phyloP scores from a whole-genome alignment of 2,888 invertebrate genomes.

The Diarsia rubi region DNA sequence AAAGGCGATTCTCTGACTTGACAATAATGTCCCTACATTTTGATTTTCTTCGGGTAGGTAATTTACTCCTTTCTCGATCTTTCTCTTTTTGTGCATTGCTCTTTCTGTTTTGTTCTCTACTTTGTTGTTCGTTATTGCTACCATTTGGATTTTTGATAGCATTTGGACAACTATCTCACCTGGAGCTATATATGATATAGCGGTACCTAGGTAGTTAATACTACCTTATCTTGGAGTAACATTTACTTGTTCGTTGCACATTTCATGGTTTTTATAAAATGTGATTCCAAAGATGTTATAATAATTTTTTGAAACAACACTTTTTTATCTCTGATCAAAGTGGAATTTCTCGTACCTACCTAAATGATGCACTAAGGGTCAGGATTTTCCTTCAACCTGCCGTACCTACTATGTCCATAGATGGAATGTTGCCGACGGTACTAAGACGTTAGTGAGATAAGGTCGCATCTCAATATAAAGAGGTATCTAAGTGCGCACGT shows the following conservation, averaged over 20 bases:
- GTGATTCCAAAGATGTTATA: neutral
- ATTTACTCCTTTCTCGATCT: neutral
- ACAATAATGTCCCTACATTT: neutral
- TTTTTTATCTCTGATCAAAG: neutral
- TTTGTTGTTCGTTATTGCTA: neutral
- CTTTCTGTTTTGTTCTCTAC: neutral
- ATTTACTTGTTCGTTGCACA: neutral
- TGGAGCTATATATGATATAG: too few species aligned
- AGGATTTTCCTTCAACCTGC: constrained; percentile 2
- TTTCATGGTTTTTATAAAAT: neutral
- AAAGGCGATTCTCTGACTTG: neutral
- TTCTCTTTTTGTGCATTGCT: neutral
- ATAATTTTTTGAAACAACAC: neutral
- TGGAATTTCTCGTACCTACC: neutral
- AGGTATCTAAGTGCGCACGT: constrained; percentile 18
- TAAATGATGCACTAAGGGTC: constrained; percentile 5
- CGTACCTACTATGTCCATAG: neutral
- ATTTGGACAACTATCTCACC: neutral
- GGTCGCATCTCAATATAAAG: constrained; percentile 30
- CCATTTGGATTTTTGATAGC: neutral
- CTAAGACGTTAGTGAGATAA: constrained; percentile 16
- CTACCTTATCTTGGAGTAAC: neutral
- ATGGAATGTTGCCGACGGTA: neutral
- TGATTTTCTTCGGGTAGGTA: neutral
- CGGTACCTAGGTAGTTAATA: too few species aligned